phyloP scores from a whole-genome alignment of 2,113 vertebrate species.

The Anhinga anhinga region DNA sequence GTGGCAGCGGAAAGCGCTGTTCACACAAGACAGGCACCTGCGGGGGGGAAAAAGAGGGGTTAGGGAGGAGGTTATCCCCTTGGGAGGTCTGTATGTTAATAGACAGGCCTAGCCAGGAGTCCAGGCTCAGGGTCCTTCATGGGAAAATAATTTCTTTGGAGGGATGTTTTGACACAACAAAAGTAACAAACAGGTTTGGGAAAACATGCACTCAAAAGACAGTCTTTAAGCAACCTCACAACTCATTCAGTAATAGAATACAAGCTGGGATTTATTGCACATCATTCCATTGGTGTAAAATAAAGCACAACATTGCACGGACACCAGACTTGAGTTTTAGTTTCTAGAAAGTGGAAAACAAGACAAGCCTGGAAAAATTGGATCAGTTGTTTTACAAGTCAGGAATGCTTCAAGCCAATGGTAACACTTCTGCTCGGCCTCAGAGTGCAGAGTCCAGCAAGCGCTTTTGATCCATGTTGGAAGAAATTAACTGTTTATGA shows the following conservation, averaged over 20 bases:
- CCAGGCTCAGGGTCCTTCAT: background rate
- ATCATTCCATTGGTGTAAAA: rapidly evolving
- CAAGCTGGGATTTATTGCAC: background rate
- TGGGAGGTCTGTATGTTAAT: rapidly evolving
- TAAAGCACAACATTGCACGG: background rate
- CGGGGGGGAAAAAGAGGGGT: background rate
- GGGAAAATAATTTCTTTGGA: background rate
- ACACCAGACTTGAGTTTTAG: background rate
- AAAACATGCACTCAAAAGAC: background rate
- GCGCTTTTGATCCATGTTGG: background rate
- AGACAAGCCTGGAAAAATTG: background rate
- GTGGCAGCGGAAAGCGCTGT: conserved; percentile 96
- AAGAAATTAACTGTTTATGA: background rate
- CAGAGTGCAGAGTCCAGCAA: background rate
- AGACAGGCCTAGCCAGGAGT: background rate
- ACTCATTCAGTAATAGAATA: background rate
- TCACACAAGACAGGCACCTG: conserved; percentile 98
- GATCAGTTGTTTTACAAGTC: background rate
- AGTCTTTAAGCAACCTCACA: background rate
- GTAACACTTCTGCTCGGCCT: background rate
- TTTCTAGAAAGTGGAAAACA: background rate
- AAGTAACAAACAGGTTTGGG: background rate
- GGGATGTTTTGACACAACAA: background rate
- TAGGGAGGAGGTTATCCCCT: background rate
- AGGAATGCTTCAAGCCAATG: background rate